A percentile compares a stretch with the other conserved stretches of the same genome.
phyloP scores from a whole-genome alignment of 2,113 vertebrate genomes.

The Plectropomus leopardus region DNA sequence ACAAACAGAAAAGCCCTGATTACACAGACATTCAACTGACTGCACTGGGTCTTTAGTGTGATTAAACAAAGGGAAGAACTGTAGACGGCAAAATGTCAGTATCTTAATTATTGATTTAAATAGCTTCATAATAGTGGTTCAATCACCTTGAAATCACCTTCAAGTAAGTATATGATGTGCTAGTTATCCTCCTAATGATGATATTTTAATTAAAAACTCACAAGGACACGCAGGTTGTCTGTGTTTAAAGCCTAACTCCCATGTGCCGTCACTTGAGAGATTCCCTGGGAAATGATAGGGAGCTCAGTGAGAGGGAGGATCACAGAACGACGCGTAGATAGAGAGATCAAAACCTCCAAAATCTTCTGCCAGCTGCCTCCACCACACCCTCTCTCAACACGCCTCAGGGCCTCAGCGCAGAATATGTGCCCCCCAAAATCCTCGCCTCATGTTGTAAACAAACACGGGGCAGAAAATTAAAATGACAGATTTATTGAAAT shows the following conservation, averaged over 20 bases:
- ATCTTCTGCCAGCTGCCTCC: slow-evolving; percentile 50
- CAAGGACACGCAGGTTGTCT: background rate
- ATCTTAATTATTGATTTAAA: background rate
- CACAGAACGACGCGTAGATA: slow-evolving; percentile 43
- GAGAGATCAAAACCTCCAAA: slow-evolving; percentile 61
- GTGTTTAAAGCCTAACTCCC: slow-evolving; percentile 4
- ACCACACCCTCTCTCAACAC: slow-evolving; percentile 49
- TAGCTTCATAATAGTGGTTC: background rate
- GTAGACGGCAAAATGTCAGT: background rate
- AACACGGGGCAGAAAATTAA: slow-evolving; percentile 34
- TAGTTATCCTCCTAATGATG: slow-evolving; percentile 17
- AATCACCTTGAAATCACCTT: background rate
- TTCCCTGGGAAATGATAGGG: slow-evolving; percentile 22
- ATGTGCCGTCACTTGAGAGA: background rate
- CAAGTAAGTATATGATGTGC: background rate
- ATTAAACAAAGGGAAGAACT: background rate
- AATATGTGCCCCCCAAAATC: slow-evolving; percentile 22
- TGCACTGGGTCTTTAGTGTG: background rate
- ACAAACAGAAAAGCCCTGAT: slow-evolving; percentile 35
- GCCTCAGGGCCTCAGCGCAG: slow-evolving; percentile 1
- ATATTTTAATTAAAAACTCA: background rate
- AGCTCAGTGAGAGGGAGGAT: slow-evolving; percentile 53
- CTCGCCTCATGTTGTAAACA: slow-evolving; percentile 31
- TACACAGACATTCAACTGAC: background rate
- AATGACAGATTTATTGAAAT: slow-evolving; percentile 46